Percentiles rank a stretch among this genome's conserved stretches.
phyloP scores from a whole-genome alignment of 2,888 invertebrate species.

The Leptinotarsa juncta region DNA sequence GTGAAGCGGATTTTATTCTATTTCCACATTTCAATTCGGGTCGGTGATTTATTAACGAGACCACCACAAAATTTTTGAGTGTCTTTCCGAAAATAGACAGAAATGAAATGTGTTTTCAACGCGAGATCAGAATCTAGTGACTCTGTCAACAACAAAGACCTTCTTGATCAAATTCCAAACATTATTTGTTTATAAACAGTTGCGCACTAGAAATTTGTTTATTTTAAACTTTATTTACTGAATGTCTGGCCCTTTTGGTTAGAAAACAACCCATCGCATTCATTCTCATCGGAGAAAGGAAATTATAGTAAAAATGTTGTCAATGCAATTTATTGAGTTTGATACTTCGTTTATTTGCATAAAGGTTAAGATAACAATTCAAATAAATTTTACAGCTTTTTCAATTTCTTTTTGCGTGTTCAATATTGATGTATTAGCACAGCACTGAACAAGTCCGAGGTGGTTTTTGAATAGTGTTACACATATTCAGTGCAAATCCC shows the following conservation, averaged over 20 bases:
- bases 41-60: slow-evolving; percentile 16
- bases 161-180: not conserved
- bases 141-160: slow-evolving; percentile 2
- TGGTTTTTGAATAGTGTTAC: too few species aligned
- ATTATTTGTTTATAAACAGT: slow-evolving; percentile 7
- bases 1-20: slow-evolving; percentile 5
- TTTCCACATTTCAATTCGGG: slow-evolving; percentile 12
- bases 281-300: not conserved
- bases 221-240: not conserved
- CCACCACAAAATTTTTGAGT: not conserved
- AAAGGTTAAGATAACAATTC: not conserved
- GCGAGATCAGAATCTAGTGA: not conserved
- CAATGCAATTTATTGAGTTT: not conserved
- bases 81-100: slow-evolving; percentile 10
- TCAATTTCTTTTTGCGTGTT: too few species aligned
- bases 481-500: too few species aligned
- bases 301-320: not conserved
- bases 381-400: too few species aligned
- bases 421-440: too few species aligned
- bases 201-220: not conserved
- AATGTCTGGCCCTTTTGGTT: not conserved
- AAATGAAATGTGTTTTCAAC: not conserved
- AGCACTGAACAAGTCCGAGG: too few species aligned
- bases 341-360: not conserved
- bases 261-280: not conserved